These are phyloP conservation scores for Microctonus hyperodae DNA, from an alignment of 2,888 invertebrate species.

Conservation along the genomic window DNA sequence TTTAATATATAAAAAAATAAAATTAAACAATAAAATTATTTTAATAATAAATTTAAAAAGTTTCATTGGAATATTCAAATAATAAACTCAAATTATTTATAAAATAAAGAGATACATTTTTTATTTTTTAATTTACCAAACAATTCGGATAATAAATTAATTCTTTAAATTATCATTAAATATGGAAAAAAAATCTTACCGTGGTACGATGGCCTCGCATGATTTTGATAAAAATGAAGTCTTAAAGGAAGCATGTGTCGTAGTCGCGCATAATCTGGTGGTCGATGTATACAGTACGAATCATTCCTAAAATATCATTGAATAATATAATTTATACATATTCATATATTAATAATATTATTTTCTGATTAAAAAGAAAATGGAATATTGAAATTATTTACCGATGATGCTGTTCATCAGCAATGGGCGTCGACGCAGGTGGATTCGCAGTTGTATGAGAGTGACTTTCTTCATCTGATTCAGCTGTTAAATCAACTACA, in stretches of 20 bases:
- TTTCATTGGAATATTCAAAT: too few species aligned
- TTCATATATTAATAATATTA: slow-evolving; percentile 1
- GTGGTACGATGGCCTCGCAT: slow-evolving; percentile 45
- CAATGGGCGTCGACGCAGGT: slow-evolving; percentile 41
- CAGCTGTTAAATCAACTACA: slow-evolving; percentile 69
- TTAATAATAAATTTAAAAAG: too few species aligned
- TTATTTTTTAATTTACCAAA: too few species aligned
- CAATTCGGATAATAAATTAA: too few species aligned
- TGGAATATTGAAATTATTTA: slow-evolving; percentile 29
- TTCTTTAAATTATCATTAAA: too few species aligned
- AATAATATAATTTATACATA: slow-evolving; percentile 2
- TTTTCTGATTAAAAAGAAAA: too few species aligned
- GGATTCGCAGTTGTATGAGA: slow-evolving; percentile 36
- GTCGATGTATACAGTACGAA: slow-evolving; percentile 45
- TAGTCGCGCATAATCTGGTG: slow-evolving; percentile 39
- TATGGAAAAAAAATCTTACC: slow-evolving; percentile 38
- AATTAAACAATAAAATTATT: too few species aligned
- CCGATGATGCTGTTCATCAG: slow-evolving; percentile 46
- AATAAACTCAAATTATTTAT: too few species aligned
- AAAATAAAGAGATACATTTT: too few species aligned
- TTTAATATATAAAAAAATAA: too few species aligned
- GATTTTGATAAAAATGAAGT: slow-evolving; percentile 39
- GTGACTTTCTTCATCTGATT: slow-evolving; percentile 66
- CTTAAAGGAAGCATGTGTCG: slow-evolving; percentile 29
- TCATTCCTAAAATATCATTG: slow-evolving; percentile 36